phyloP scores from a whole-genome alignment of 2,797 vertebrate species.

The Fratercula arctica region DNA sequence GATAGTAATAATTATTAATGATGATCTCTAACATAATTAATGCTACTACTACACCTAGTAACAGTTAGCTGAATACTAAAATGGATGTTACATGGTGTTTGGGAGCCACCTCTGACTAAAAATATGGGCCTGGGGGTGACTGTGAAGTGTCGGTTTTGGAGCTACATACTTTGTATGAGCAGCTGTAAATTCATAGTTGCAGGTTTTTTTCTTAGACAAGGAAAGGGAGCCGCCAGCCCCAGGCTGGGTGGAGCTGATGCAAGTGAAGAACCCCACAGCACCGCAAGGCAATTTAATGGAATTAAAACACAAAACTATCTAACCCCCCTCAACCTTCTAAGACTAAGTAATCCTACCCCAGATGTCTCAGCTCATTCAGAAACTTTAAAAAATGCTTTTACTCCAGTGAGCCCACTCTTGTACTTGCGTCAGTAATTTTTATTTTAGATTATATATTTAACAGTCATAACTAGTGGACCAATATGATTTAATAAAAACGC shows the following conservation, averaged over 20 bases:
- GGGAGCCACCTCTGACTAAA: background rate
- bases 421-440: background rate
- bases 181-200: background rate
- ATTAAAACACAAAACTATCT: background rate
- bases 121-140: background rate
- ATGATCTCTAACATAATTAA: background rate
- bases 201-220: background rate
- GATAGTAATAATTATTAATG: background rate
- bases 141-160: background rate
- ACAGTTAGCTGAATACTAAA: background rate
- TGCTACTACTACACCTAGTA: background rate
- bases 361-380: background rate
- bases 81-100: background rate
- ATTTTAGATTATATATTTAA: background rate
- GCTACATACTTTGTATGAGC: rapidly evolving
- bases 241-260: rapidly evolving
- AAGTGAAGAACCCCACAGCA: background rate
- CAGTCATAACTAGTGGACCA: background rate
- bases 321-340: background rate
- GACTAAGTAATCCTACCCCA: background rate
- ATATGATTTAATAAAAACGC: background rate
- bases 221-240: background rate
- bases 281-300: background rate
- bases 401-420: background rate
- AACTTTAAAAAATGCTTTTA: background rate